These are phyloP conservation scores for Micromesistius poutassou DNA, from an alignment of 2,797 vertebrate species.

Conservation along the genomic window DNA sequence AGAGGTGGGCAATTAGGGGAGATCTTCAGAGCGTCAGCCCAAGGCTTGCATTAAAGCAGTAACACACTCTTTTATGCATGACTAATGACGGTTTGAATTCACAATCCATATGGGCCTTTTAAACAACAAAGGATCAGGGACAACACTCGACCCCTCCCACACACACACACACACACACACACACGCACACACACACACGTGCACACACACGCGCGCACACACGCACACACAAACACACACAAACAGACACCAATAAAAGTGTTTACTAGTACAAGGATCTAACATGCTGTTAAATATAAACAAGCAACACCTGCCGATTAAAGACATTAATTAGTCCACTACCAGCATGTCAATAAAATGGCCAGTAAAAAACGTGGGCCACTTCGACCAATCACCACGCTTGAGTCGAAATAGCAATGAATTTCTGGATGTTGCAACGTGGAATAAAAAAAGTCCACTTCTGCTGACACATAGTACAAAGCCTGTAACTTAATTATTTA, in stretches of 20 bases:
- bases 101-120: slow-evolving; percentile 75
- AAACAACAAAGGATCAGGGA: slow-evolving; percentile 69
- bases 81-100: slow-evolving; percentile 77
- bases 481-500: slow-evolving; percentile 62
- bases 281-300: slow-evolving; percentile 62
- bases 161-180: slow-evolving; percentile 29
- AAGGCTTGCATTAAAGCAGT: slow-evolving; percentile 68
- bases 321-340: slow-evolving; percentile 63
- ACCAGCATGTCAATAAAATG: slow-evolving; percentile 49
- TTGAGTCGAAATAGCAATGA: slow-evolving; percentile 26
- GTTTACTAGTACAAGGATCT: slow-evolving; percentile 70
- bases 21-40: slow-evolving; percentile 67
- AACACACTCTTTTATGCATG: slow-evolving; percentile 75
- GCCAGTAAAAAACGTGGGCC: slow-evolving; percentile 35
- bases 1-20: slow-evolving; percentile 71
- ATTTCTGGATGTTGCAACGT: slow-evolving; percentile 43
- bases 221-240: slow-evolving; percentile 41
- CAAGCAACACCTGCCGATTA: slow-evolving; percentile 64
- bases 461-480: slow-evolving; percentile 61
- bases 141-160: slow-evolving; percentile 55
- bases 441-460: slow-evolving; percentile 46
- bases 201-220: slow-evolving; percentile 49
- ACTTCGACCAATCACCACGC: slow-evolving; percentile 42
- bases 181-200: slow-evolving; percentile 32
- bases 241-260: slow-evolving; percentile 48